Base-by-base conservation (phyloP, 1,140 invertebrate species). In the Argopecten irradians region DNA sequence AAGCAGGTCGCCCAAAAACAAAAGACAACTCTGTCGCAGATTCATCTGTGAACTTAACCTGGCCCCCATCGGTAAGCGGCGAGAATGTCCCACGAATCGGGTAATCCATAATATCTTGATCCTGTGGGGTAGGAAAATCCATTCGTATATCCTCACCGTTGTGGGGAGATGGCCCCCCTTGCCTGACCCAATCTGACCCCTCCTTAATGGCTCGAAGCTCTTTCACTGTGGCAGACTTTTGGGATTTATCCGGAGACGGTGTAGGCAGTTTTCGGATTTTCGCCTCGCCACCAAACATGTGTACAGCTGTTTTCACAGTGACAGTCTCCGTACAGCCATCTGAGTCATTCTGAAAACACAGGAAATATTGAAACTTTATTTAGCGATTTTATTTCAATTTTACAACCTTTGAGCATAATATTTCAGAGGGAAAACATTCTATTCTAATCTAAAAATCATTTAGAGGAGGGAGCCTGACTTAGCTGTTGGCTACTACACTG, bases 191-290 rank as follows among this genome's bases (percentile, higher is more conserved):
- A 16, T 85, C 32, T 33, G 55, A 85, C 34, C 87, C 87, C 9
- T 46, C 83, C 32, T 28, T 33, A 85, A 85, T 85, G 34, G 71
- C 85, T 71, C 36, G 82, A 82, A 33, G 55, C 55, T 88, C 82
- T 82, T 71, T 55, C 86, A 85, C 83, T 85, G 84, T 33, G 32
- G 34, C 55, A 28, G 41, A 28, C 43, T 88, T 86, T 34, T 83
- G 55, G n/a, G 39, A 41, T 83, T 82, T 84, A 19, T 83, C 43
- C 34, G 89, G 89, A 36, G 89, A 88, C 82, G 89, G 89, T 39
- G 89, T 88, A 35, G 89, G 89, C 46, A 90, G 82, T 85, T 90
- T 90, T 19, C 89, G 28, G 32, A 90, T 90, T 87, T 88, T 90
- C 9, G 89, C 89, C 46, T 90, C 87, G 9, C 89, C 85, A 33